phyloP scores from a whole-genome alignment of 2,888 invertebrate species.

The Myathropa florea region DNA sequence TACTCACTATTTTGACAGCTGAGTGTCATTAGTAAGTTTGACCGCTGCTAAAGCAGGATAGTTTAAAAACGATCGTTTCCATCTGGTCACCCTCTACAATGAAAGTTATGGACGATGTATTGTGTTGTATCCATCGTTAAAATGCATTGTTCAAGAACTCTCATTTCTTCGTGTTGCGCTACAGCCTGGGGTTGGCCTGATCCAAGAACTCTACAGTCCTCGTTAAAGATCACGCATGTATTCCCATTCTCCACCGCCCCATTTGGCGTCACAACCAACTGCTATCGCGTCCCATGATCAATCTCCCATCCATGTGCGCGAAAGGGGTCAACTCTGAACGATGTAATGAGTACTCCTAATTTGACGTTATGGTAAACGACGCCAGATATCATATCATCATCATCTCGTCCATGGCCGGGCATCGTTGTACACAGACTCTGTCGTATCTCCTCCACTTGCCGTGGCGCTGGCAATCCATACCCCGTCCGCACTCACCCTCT shows the following conservation, averaged over 20 bases:
- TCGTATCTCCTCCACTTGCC: neutral
- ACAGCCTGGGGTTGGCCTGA: too few relatives aligned
- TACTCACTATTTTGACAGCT: too few relatives aligned
- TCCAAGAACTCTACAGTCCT: neutral
- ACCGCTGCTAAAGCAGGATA: too few relatives aligned
- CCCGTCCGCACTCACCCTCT: constrained; percentile 1
- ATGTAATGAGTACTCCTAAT: constrained; percentile 60
- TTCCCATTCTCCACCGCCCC: neutral
- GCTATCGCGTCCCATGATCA: neutral
- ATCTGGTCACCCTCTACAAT: too few relatives aligned
- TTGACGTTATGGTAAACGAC: constrained; percentile 67
- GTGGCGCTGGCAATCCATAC: neutral
- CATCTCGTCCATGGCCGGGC: constrained; percentile 39
- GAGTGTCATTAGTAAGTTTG: too few relatives aligned
- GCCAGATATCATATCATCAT: constrained; percentile 58
- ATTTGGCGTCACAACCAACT: neutral
- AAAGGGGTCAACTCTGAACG: constrained; percentile 50
- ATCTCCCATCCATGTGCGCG: neutral
- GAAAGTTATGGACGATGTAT: too few relatives aligned
- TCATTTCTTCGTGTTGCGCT: too few relatives aligned
- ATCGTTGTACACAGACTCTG: neutral
- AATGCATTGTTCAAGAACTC: too few relatives aligned
- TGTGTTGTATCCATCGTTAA: too few relatives aligned
- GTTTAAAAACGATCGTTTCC: too few relatives aligned
- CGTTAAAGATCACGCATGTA: neutral